phyloP scores from a whole-genome alignment of 2,113 vertebrate species.

The Dunckerocampus dactyliophorus region DNA sequence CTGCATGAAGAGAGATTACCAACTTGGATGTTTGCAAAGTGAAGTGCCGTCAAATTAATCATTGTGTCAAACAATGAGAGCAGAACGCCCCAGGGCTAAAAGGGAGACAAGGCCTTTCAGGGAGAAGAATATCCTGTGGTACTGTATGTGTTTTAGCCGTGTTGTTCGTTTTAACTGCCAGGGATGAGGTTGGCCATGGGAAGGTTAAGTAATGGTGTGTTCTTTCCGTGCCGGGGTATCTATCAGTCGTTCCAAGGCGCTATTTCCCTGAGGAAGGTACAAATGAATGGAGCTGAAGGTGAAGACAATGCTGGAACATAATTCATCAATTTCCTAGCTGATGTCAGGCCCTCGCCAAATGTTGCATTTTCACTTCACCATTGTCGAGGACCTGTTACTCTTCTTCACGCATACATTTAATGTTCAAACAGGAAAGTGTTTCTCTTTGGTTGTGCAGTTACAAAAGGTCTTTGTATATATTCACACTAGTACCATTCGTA shows the following conservation, averaged over 20 bases:
- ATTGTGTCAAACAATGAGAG: constrained; percentile 77
- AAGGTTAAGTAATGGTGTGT: constrained; percentile 30
- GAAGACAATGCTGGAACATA: constrained; percentile 67
- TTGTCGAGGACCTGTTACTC: constrained; percentile 19
- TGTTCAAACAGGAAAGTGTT: no score
- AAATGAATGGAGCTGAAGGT: constrained; percentile 71
- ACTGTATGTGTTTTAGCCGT: constrained; percentile 57
- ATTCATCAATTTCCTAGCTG: constrained; percentile 71
- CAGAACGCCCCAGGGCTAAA: constrained; percentile 69
- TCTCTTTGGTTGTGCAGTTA: no score
- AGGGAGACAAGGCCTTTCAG: constrained; percentile 71
- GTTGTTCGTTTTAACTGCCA: constrained; percentile 67
- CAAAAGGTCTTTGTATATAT: no score
- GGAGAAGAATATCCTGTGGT: constrained; percentile 56
- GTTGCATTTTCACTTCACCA: constrained; percentile 12
- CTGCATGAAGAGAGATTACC: constrained; percentile 40
- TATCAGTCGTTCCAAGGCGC: constrained; percentile 47
- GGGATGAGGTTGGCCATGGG: constrained; percentile 22
- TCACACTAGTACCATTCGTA: no score
- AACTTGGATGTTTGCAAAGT: constrained; percentile 74
- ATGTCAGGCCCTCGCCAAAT: constrained; percentile 58
- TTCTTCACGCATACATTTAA: constrained; percentile 21
- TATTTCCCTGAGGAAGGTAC: constrained; percentile 70
- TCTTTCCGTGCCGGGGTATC: constrained; percentile 41
- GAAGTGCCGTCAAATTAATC: constrained; percentile 76